A percentile compares a stretch with the other conserved stretches of the same genome.
Conservation (phyloP, 2,113 vertebrate genomes). For the Kryptolebias marmoratus region DNA sequence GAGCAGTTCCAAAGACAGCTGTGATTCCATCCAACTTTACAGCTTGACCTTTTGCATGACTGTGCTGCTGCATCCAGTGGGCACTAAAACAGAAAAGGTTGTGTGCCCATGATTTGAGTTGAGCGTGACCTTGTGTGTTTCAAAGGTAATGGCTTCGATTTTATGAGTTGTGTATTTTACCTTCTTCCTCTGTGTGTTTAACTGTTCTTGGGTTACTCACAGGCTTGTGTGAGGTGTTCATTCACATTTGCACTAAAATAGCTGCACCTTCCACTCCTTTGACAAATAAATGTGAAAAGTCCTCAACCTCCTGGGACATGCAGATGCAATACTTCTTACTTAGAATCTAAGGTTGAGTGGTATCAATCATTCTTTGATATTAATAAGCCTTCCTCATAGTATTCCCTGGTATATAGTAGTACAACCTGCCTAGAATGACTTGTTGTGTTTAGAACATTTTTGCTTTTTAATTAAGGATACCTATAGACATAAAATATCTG, state of each 20-base stretch:
- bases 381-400: no score
- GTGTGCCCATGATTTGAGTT: slow-evolving; percentile 43
- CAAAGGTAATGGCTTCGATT: slow-evolving; percentile 52
- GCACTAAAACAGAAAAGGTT: slow-evolving; percentile 48
- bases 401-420: no score
- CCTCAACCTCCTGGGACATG: slow-evolving; percentile 10
- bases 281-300: slow-evolving; percentile 14
- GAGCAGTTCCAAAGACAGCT: slow-evolving; percentile 62
- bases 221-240: slow-evolving; percentile 21
- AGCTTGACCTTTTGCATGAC: slow-evolving; percentile 53
- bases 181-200: slow-evolving; percentile 42
- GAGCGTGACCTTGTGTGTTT: slow-evolving; percentile 64
- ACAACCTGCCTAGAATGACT: no score
- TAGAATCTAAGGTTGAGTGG: no score
- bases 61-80: slow-evolving; percentile 37
- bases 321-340: not conserved
- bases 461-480: no score
- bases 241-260: slow-evolving; percentile 16
- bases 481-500: no score
- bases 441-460: no score
- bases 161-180: slow-evolving; percentile 43
- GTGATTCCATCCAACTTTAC: slow-evolving; percentile 54
- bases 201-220: slow-evolving; percentile 37
- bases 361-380: no score
- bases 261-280: not conserved